These are phyloP conservation scores for Luffia ferchaultella DNA, from an alignment of 2,888 invertebrate species.

Conservation along the genomic window DNA sequence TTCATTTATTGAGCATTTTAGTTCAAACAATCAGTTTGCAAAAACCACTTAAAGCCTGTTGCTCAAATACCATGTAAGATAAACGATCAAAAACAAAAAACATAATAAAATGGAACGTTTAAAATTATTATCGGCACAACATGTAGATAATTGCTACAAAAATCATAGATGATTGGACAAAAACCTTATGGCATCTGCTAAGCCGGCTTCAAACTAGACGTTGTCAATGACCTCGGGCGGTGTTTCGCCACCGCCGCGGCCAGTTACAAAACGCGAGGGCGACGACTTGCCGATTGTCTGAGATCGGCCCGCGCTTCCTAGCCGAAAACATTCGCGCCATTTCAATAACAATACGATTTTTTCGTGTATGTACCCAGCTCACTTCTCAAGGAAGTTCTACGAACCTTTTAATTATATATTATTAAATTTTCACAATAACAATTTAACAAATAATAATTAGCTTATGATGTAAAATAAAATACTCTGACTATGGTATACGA, in stretches of 20 bases:
- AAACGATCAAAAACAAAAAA: no score
- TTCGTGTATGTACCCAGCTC: no score
- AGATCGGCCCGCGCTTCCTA: not conserved
- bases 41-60: no score
- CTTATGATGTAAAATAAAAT: no score
- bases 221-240: slow-evolving; percentile 54
- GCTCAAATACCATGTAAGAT: no score
- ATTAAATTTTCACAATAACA: no score
- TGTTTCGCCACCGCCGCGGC: slow-evolving; percentile 35
- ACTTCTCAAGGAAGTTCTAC: no score
- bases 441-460: no score
- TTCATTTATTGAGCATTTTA: no score
- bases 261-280: slow-evolving; percentile 39
- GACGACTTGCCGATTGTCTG: slow-evolving; percentile 25
- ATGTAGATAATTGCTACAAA: not conserved
- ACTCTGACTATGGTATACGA: no score
- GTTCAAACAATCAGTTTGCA: no score
- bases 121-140: not conserved
- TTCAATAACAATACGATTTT: not conserved
- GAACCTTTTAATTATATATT: no score
- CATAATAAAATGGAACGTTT: not conserved
- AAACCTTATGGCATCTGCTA: not conserved
- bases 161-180: not conserved
- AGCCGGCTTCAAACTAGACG: slow-evolving; percentile 39
- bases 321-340: not conserved